These are phyloP conservation scores for Eubasilissa splendida DNA, from an alignment of 2,888 invertebrate genomes.

Conservation along the genomic window DNA sequence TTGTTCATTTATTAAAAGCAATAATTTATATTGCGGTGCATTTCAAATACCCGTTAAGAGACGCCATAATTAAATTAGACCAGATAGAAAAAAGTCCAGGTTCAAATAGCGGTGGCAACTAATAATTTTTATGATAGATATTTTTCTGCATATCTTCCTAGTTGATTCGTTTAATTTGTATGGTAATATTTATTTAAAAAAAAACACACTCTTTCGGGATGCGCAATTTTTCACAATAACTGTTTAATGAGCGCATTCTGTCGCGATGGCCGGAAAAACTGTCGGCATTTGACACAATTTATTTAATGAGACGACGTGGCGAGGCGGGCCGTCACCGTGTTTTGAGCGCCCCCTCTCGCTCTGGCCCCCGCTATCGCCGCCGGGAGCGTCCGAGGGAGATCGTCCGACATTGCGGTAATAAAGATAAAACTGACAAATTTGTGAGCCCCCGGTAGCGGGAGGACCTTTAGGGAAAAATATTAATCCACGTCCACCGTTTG, in stretches of 20 bases:
- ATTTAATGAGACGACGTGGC: slow-evolving; percentile 54
- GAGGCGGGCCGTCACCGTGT: slow-evolving; percentile 42
- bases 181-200: neutral
- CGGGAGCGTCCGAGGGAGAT: slow-evolving; percentile 39
- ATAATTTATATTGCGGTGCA: too few species aligned
- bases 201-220: neutral
- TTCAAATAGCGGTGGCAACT: too few species aligned
- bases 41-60: too few species aligned
- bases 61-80: too few species aligned
- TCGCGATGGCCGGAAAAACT: slow-evolving; percentile 34
- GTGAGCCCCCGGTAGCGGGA: slow-evolving; percentile 38
- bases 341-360: slow-evolving; percentile 31
- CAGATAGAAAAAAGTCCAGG: too few species aligned
- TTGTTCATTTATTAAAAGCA: too few species aligned
- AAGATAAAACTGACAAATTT: slow-evolving; percentile 59
- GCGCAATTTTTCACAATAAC: slow-evolving; percentile 30
- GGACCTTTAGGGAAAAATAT: slow-evolving; percentile 54
- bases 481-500: slow-evolving; percentile 57
- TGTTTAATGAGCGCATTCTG: slow-evolving; percentile 24
- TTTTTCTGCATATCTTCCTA: too few species aligned
- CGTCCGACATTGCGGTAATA: slow-evolving; percentile 48
- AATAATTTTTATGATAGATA: too few species aligned
- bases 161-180: too few species aligned
- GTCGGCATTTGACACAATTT: slow-evolving; percentile 56
- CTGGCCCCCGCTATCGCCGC: slow-evolving; percentile 11